Percentiles rank a stretch among this genome's conserved stretches.
Conservation (phyloP, 2,113 vertebrate genomes). For the Pituophis catenifer region DNA sequence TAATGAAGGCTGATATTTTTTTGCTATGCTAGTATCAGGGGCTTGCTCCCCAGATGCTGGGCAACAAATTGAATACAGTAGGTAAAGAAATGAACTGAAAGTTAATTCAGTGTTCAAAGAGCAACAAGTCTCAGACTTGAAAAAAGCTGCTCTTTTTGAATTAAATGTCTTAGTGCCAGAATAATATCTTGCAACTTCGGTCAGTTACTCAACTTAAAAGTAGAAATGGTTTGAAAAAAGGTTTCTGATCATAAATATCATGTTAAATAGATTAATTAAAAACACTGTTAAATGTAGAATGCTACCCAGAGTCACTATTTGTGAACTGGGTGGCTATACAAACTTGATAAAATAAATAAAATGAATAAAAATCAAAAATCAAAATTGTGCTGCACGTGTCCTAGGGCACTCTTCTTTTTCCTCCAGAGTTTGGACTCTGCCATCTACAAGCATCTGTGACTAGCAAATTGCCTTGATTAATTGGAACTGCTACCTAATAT, state of each 20-base stretch:
- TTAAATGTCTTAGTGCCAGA: not conserved
- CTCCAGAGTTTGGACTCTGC: not conserved
- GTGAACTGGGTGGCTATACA: not conserved
- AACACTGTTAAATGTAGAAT: not conserved
- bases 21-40: not conserved
- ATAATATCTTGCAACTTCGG: not conserved
- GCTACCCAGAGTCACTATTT: not conserved
- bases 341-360: not conserved
- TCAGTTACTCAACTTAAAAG: not conserved
- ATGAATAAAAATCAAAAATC: not conserved
- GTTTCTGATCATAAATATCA: not conserved
- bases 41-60: not conserved
- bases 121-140: not conserved
- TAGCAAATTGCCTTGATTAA: constrained; percentile 9
- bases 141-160: not conserved
- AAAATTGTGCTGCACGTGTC: not conserved
- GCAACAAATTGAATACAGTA: not conserved
- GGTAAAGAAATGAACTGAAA: not conserved
- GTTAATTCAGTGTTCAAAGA: not conserved
- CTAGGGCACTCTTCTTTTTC: too few relatives aligned
- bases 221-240: not conserved
- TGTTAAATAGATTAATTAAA: not conserved
- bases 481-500: not conserved
- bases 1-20: not conserved
- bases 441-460: not conserved